Base-by-base conservation (phyloP, 2,888 invertebrate genomes). In the Adelognathus sp. region DNA sequence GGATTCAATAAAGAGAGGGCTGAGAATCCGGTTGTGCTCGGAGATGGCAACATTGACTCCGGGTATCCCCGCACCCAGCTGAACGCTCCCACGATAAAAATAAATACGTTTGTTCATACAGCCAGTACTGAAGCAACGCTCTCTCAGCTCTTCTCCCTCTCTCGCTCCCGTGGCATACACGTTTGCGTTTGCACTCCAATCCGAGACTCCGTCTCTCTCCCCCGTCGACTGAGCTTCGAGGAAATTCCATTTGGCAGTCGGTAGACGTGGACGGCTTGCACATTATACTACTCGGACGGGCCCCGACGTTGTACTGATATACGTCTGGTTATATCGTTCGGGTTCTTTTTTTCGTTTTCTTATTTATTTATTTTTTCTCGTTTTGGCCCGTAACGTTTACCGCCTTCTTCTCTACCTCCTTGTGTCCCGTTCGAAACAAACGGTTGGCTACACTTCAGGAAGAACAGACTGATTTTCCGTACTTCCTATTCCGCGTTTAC, bases 91-190 rank as follows among this genome's bases (percentile, higher is more conserved):
- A 80, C 80, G 80, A 81, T 81, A 79, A 81, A 82, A 82, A 81
- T 81, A 82, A 81, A 82, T 82, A 75, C 79, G 81, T 81, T 82
- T 82, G 74, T 81, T 78, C 81, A 72, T 80, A 79, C 72, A 74
- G 63, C 61, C 52, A 52, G 63, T 75, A 74, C 60, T 76, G 41
- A 58, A 18, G 39, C 33, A 29, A 56, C 56, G 52, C 60, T 66
- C 50, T 50, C 58, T 58, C 61, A n/a, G n/a, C n/a, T n/a, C n/a
- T 56, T 21, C 69, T 60, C 60, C 16, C 50, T 73, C 41, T 69
- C 36, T 52, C 18, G 11, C 11, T 39, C 39, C 14, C 71, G 36
- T 58, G 11, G 41, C 39, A 36, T 39, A 11, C 27, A 3, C 31
- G 18, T 18, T 29, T n/a, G 21, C n/a, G 9, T 50, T 50, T 36